Base-by-base conservation (phyloP, 2,888 invertebrate genomes). In the Hydrotaea diabolus region DNA sequence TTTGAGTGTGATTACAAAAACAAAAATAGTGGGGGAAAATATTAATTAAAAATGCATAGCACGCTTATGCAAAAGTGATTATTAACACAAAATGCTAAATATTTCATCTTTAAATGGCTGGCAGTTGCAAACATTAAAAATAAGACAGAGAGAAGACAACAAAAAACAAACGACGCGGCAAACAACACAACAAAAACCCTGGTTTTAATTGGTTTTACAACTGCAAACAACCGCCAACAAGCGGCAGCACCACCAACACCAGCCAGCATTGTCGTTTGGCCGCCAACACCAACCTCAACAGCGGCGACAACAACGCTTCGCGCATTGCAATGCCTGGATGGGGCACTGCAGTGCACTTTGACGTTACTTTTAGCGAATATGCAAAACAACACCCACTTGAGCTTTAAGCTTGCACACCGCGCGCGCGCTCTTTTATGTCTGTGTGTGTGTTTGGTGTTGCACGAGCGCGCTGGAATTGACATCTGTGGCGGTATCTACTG, bases 161-260 rank as follows among this genome's bases (percentile, higher is more conserved):
- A 26, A 62, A 19, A 62, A 31, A 49, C 2, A 49, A 59, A 59
- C 57, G n/a, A 57, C 8, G 8, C n/a, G 43, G 13, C 36, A 36
- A 36, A 36, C 36, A 36, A 36, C 36, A 36, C 36, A 39, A 11
- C 39, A 9, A 69, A 78, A 82, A 71, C 71, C 71, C 82, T 75
- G 74, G 21, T 82, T 82, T 82, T 82, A 82, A 82, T 81, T 81
- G 81, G 77, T 81, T 76, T 72, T 75, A 69, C 69, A 69, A 69
- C 69, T 11, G 46, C 39, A 39, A 43, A 69, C 43, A 69, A 21
- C 69, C 36, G 43, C 21, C 46, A 66, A 66, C 66, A 57, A 23
- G n/a, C n/a, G n/a, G n/a, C n/a, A n/a, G n/a, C n/a, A 31, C 31
- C 31, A 31, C 26, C 26, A 26, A 13, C 26, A 26, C 21, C 55